phyloP scores from a whole-genome alignment of 2,113 vertebrate species.

The Antechinus stuartii region DNA sequence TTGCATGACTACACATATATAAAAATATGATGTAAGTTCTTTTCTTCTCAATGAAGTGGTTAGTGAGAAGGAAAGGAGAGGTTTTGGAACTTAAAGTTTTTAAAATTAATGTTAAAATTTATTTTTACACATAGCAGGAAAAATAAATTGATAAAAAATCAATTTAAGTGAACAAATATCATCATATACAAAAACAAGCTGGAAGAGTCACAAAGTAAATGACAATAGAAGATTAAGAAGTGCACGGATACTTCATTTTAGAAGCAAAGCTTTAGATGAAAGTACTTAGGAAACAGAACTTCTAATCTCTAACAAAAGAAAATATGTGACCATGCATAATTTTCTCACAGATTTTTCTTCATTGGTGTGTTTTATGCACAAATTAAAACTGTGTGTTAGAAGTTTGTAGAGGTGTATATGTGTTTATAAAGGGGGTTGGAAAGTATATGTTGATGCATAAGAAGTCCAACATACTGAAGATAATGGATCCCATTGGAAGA shows the following conservation, averaged over 20 bases:
- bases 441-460: not conserved
- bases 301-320: slow-evolving; percentile 62
- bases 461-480: slow-evolving; percentile 48
- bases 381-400: slow-evolving; percentile 27
- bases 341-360: slow-evolving; percentile 78
- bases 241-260: slow-evolving; percentile 64
- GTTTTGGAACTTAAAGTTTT: too few relatives aligned
- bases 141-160: too few relatives aligned
- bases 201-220: slow-evolving; percentile 62
- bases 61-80: too few relatives aligned
- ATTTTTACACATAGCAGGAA: too few relatives aligned
- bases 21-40: too few relatives aligned
- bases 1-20: too few relatives aligned
- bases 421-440: slow-evolving; percentile 34
- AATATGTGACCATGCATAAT: slow-evolving; percentile 62
- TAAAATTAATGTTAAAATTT: too few relatives aligned
- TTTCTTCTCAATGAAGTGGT: too few relatives aligned
- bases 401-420: slow-evolving; percentile 18
- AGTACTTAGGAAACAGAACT: slow-evolving; percentile 63
- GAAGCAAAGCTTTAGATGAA: slow-evolving; percentile 73
- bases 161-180: slow-evolving; percentile 37
- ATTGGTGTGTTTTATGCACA: slow-evolving; percentile 76
- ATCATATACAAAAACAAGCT: slow-evolving; percentile 75
- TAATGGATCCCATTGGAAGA: slow-evolving; percentile 35
- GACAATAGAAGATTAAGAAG: slow-evolving; percentile 64